A percentile compares a stretch with the other conserved stretches of the same genome.
phyloP scores from a whole-genome alignment of 2,113 vertebrate species.

The Calonectris borealis region DNA sequence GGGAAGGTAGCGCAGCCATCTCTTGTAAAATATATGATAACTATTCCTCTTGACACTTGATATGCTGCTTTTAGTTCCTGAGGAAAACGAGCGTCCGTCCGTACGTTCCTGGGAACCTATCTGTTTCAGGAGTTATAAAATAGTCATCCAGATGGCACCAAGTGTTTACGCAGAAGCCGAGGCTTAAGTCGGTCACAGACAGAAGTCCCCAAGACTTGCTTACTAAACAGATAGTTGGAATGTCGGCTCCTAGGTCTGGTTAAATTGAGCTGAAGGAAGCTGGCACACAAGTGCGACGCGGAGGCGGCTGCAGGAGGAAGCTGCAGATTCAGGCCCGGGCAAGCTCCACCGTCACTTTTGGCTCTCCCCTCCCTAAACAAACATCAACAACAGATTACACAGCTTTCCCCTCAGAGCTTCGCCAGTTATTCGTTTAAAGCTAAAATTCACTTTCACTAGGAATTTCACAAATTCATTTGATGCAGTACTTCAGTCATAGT shows the following conservation, averaged over 20 bases:
- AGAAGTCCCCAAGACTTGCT: constrained; percentile 68
- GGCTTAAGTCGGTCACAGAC: constrained; percentile 70
- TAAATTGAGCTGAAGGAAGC: constrained; percentile 63
- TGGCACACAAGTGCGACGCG: not conserved
- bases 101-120: constrained; percentile 43
- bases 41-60: constrained; percentile 62
- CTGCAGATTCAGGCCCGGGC: constrained; percentile 7
- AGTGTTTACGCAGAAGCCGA: constrained; percentile 70
- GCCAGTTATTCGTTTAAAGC: not conserved
- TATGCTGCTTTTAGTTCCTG: constrained; percentile 60
- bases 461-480: not conserved
- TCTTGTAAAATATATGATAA: constrained; percentile 49
- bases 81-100: constrained; percentile 43
- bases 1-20: constrained; percentile 40
- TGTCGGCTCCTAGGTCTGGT: constrained; percentile 50
- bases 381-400: not conserved
- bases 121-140: constrained; percentile 71
- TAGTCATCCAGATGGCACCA: constrained; percentile 75
- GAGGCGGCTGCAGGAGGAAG: constrained; percentile 20
- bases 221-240: constrained; percentile 75
- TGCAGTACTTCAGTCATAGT: not conserved
- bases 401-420: not conserved
- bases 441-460: not conserved
- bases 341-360: not conserved
- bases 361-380: constrained; percentile 36